Conservation (phyloP, 1,140 invertebrate species). For the Calosoma granatense region DNA sequence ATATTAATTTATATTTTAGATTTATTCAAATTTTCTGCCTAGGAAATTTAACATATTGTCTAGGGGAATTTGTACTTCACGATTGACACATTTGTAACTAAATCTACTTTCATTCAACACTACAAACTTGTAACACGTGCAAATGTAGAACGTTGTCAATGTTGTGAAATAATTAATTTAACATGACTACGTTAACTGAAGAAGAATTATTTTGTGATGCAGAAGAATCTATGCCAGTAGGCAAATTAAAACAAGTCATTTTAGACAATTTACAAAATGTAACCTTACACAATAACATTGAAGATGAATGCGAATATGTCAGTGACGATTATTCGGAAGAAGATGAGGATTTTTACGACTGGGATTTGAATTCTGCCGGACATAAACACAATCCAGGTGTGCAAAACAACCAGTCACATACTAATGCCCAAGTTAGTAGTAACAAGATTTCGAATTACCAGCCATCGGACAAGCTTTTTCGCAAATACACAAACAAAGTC, state of each 20-base stretch:
- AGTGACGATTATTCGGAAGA: conserved; percentile 28
- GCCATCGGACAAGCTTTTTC: conserved; percentile 68
- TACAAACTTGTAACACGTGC: background rate
- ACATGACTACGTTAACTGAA: conserved; percentile 16
- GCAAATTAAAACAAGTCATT: conserved; percentile 9
- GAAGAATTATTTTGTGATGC: conserved; percentile 36
- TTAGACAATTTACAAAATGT: conserved; percentile 26
- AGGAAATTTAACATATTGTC: too few relatives aligned
- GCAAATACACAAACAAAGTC: conserved; percentile 71
- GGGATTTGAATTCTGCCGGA: conserved; percentile 27
- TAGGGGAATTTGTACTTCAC: too few relatives aligned
- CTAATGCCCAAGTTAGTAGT: conserved; percentile 44
- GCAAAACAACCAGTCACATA: conserved; percentile 17
- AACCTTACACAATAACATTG: conserved; percentile 20
- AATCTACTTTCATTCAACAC: too few relatives aligned
- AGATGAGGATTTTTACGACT: conserved; percentile 24
- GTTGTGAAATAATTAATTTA: background rate
- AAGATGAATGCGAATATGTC: background rate
- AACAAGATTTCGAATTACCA: conserved; percentile 63
- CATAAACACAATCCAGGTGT: conserved; percentile 21
- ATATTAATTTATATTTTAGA: too few relatives aligned
- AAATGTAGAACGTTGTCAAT: background rate
- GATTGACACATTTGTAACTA: background rate
- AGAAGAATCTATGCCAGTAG: conserved; percentile 25
- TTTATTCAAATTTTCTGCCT: too few relatives aligned